Conservation (phyloP, 2,797 vertebrate genomes). For the Malurus leucopterus region DNA sequence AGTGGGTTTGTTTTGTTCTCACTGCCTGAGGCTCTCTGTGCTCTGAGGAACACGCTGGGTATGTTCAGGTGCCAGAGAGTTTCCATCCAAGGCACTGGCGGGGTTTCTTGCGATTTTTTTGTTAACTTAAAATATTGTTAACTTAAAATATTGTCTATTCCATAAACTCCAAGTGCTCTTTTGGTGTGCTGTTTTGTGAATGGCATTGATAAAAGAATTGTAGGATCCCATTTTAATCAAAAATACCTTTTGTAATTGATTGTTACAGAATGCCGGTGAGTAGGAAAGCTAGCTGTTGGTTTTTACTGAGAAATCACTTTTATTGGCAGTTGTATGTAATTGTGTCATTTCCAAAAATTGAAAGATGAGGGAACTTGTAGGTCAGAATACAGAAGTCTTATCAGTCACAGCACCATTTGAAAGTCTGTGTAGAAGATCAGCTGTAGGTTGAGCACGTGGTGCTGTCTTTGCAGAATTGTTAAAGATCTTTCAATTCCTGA, state of each 20-base stretch:
- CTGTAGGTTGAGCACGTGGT: accelerated
- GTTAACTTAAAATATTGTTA: background rate
- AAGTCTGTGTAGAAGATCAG: background rate
- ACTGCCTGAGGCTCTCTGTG: background rate
- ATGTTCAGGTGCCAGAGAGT: background rate
- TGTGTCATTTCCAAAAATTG: background rate
- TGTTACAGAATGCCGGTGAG: background rate
- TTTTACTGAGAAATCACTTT: background rate
- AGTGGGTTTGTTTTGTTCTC: background rate
- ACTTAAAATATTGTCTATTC: background rate
- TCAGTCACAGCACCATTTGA: background rate
- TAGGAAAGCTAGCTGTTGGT: background rate
- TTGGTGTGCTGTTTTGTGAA: background rate
- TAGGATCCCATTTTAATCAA: background rate
- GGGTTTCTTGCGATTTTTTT: background rate
- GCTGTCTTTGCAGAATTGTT: background rate
- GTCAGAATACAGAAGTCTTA: background rate
- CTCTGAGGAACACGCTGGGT: background rate
- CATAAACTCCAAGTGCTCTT: background rate
- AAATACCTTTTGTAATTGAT: background rate
- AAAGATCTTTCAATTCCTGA: background rate
- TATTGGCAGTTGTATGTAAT: background rate
- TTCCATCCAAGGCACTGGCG: background rate
- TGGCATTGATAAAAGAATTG: background rate
- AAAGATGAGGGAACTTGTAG: background rate